Evolutionary conservation across 2,113 vertebrate species (phyloP).

Genomic region (Myxocyprinus asiaticus): DNA sequence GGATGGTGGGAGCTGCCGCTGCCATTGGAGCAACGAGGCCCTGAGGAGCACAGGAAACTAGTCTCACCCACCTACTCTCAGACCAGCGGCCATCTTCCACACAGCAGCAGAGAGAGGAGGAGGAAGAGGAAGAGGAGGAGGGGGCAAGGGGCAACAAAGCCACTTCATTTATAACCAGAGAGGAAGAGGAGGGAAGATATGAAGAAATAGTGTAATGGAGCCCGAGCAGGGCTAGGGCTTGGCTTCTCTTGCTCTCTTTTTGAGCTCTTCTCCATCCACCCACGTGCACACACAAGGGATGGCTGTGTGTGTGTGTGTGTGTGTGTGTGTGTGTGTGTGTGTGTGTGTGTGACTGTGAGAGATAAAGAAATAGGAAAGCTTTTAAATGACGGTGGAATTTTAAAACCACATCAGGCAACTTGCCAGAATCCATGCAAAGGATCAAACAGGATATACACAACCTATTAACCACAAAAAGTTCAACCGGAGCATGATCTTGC

Average conservation of each 20-base stretch:
- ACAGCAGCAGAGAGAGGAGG: slow-evolving; percentile 69
- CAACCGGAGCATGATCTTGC: too few species aligned
- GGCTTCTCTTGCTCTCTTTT: slow-evolving; percentile 66
- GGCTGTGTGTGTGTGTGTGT: slow-evolving; percentile 22
- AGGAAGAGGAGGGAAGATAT: slow-evolving; percentile 65
- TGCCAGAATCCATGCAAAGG: slow-evolving; percentile 23
- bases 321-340: slow-evolving; percentile 7
- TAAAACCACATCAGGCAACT: slow-evolving; percentile 15
- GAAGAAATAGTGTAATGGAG: slow-evolving; percentile 47
- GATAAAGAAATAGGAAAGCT: slow-evolving; percentile 29
- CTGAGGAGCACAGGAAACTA: slow-evolving; percentile 93
- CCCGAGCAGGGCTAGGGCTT: slow-evolving; percentile 69
- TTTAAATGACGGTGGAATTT: slow-evolving; percentile 26
- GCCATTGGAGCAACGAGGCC: slow-evolving; percentile 80
- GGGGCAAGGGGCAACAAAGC: slow-evolving; percentile 65
- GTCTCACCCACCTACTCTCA: slow-evolving; percentile 85
- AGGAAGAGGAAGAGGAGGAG: slow-evolving; percentile 63
- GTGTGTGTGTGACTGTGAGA: not conserved
- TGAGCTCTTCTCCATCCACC: slow-evolving; percentile 57
- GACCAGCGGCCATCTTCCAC: slow-evolving; percentile 78
- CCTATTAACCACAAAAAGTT: too few species aligned
- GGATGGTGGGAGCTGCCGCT: slow-evolving; percentile 69
- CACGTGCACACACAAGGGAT: slow-evolving; percentile 47
- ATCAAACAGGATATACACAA: not conserved
- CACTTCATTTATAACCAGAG: slow-evolving; percentile 68